Evolutionary conservation across 92 coral and sea anemone species (phyloP), one percentile per base, ranked within the genome.

Genomic region (Epizoanthus rinbou): DNA sequence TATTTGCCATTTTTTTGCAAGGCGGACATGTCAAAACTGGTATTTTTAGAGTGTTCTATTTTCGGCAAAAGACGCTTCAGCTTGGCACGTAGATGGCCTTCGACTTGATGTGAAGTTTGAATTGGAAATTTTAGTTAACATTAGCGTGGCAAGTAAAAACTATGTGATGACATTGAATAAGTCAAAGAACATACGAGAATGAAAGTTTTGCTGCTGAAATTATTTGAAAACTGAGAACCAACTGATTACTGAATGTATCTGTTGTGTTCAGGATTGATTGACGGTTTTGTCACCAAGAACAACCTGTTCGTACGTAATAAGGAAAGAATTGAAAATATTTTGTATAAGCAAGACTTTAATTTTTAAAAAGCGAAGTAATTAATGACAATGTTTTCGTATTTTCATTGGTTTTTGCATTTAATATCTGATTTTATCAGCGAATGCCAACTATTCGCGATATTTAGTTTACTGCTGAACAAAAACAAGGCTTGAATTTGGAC

Each of bases 371-470:
- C 45, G 31, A 21, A 8, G 66, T 28, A 57, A 52, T 28, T 75
- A 19, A 58, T 75, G 17, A 25, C n/a, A 33, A 58, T n/a, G 18
- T 7, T 41, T 31, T 50, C 54, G 21, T 25, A 33, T 75, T 57
- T 58, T 75, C 35, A 75, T 57, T 75, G 56, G 81, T 75, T 58
- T 75, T 35, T 31, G 81, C 35, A 75, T 52, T 72, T 52, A 72
- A 72, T 74, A 75, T 64, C 50, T 17, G 47, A 35, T n/a, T 35
- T 67, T 33, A 67, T 67, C 72, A 33, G 28, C 72, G 47, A 67
- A 15, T 31, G 47, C 15, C n/a, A 67, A 67, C 41, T 33, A 17
- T 21, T 59, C 35, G 14, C 39, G 69, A 64, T 28, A 64, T 28
- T 25, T 64, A 64, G 14, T 64, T 23, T 64, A 13, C 33, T 5